Conservation (phyloP, 2,113 vertebrate genomes). For the Amphilophus citrinellus region DNA sequence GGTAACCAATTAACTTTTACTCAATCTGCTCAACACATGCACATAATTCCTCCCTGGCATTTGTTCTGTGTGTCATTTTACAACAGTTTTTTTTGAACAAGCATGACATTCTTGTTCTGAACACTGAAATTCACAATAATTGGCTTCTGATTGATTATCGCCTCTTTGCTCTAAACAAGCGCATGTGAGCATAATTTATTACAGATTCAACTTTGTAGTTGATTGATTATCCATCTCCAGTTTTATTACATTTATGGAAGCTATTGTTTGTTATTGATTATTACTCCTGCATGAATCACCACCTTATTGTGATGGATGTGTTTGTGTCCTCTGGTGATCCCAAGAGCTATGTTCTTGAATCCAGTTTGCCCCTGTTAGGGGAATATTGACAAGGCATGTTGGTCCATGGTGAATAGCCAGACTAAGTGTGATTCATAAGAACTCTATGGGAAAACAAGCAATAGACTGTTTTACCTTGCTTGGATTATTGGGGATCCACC, state of each 20-base stretch:
- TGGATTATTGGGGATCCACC: accelerated
- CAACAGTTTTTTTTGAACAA: not conserved
- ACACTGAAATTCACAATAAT: no score
- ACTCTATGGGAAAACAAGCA: not conserved
- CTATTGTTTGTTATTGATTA: not conserved
- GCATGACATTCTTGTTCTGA: not conserved
- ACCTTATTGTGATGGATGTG: no score
- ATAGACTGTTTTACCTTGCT: not conserved
- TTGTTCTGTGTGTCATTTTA: not conserved
- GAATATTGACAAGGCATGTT: not conserved
- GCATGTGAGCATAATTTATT: no score
- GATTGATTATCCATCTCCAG: not conserved
- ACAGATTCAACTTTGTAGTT: not conserved
- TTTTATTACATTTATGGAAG: not conserved
- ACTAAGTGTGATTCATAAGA: not conserved
- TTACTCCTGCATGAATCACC: no score
- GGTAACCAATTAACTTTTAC: constrained; percentile 55
- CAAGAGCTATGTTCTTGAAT: not conserved
- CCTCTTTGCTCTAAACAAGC: no score
- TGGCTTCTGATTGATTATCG: no score
- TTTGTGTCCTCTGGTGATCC: no score
- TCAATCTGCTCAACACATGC: not conserved
- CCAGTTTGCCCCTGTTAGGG: not conserved
- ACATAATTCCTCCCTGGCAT: not conserved
- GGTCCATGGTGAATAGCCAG: not conserved